Conservation (phyloP, 2,888 invertebrate genomes). For the Agrilus cyanescens region DNA sequence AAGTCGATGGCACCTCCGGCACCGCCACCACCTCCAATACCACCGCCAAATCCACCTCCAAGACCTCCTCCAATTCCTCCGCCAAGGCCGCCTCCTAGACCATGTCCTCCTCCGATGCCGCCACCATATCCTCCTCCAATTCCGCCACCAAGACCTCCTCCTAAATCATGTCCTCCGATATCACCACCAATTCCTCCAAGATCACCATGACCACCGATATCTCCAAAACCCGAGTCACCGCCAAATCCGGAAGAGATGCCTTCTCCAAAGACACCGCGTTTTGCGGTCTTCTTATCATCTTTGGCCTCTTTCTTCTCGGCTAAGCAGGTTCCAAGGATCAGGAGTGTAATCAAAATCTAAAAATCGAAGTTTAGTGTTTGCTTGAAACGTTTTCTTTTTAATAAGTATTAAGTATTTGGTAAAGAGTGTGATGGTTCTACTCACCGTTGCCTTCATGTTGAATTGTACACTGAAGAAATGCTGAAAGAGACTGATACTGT, state of each 20-base stretch:
- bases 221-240: constrained; percentile 10
- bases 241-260: constrained; percentile 26
- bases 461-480: too few species aligned
- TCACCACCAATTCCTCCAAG: too few species aligned
- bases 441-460: too few species aligned
- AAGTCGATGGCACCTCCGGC: constrained; percentile 8
- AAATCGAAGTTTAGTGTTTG: too few species aligned
- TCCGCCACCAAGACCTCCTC: too few species aligned
- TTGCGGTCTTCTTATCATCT: constrained; percentile 31
- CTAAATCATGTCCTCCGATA: too few species aligned
- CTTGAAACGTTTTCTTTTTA: too few species aligned
- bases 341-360: constrained; percentile 36
- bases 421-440: too few species aligned
- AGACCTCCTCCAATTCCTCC: constrained; percentile 10
- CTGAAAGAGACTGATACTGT: too few species aligned
- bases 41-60: constrained; percentile 6
- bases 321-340: constrained; percentile 33
- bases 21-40: constrained; percentile 7
- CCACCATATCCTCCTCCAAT: too few species aligned
- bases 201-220: constrained; percentile 1
- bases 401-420: too few species aligned
- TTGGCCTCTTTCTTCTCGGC: constrained; percentile 20
- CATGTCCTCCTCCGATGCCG: background rate
- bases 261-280: constrained; percentile 37
- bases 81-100: constrained; percentile 8